phyloP scores from a whole-genome alignment of 2,888 invertebrate genomes.

The Mesoligia furuncula region DNA sequence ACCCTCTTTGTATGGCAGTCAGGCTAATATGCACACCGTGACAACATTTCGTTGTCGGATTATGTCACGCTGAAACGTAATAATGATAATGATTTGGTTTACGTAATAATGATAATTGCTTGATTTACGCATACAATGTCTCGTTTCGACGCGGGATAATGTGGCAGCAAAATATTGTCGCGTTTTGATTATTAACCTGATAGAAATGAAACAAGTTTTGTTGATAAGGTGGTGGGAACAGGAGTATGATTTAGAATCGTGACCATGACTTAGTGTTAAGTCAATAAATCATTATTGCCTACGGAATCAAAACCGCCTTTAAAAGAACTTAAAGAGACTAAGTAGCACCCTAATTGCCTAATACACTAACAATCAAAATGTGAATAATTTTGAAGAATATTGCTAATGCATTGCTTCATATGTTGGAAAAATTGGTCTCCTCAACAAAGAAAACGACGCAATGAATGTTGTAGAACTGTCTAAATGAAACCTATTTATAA shows the following conservation, averaged over 20 bases:
- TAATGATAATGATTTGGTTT: too few relatives aligned
- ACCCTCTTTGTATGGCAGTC: background rate
- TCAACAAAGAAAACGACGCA: too few relatives aligned
- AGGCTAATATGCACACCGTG: background rate
- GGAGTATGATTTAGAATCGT: background rate
- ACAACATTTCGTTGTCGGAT: background rate
- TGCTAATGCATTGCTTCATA: too few relatives aligned
- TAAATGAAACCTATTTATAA: too few relatives aligned
- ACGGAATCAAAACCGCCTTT: too few relatives aligned
- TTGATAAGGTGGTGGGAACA: too few relatives aligned
- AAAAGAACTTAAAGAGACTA: too few relatives aligned
- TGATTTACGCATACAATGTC: background rate
- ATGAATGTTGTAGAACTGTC: too few relatives aligned
- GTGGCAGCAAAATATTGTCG: background rate
- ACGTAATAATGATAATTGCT: background rate
- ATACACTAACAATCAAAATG: too few relatives aligned
- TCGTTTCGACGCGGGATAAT: background rate
- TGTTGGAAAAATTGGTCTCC: too few relatives aligned
- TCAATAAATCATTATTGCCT: background rate
- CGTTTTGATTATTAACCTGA: background rate
- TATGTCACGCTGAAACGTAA: background rate
- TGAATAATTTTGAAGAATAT: too few relatives aligned
- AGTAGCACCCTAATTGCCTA: too few relatives aligned
- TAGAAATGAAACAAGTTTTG: background rate
- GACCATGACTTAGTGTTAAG: conserved; percentile 6